These are phyloP conservation scores for Apeltes quadracus DNA, from an alignment of 2,113 vertebrate genomes.

Conservation along the genomic window DNA sequence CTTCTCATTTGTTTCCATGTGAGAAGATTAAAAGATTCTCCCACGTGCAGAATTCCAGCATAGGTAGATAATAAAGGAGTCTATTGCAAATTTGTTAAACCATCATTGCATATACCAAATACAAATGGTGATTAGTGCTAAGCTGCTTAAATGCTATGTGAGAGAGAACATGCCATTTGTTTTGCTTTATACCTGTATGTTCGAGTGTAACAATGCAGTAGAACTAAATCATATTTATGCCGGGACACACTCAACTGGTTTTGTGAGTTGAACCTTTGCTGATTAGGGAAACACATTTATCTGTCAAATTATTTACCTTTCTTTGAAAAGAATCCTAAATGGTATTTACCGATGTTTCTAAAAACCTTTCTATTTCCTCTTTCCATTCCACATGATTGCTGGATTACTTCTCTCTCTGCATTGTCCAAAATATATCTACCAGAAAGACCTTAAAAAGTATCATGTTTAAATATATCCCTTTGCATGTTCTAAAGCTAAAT, in stretches of 20 bases:
- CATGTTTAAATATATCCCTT: slow-evolving; percentile 46
- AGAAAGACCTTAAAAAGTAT: slow-evolving; percentile 17
- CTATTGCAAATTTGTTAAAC: background rate
- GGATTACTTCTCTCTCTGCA: slow-evolving; percentile 11
- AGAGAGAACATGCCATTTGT: background rate
- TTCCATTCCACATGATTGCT: slow-evolving; percentile 15
- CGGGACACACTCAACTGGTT: background rate
- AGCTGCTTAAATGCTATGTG: background rate
- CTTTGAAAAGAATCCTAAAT: background rate
- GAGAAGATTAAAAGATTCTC: background rate
- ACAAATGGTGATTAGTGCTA: background rate
- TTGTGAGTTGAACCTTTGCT: background rate
- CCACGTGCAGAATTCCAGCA: background rate
- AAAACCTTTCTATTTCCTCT: slow-evolving; percentile 14
- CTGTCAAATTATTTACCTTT: background rate
- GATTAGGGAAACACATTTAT: background rate
- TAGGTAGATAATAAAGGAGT: slow-evolving; percentile 5
- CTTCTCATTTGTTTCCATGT: background rate
- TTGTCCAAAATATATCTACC: slow-evolving; percentile 25
- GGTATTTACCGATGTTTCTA: slow-evolving; percentile 34
- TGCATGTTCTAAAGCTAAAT: slow-evolving; percentile 50
- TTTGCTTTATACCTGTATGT: background rate
- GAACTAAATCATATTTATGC: background rate
- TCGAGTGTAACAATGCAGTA: background rate
- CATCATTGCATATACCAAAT: background rate